Base-by-base conservation (phyloP, 1,140 invertebrate genomes). In the Lepidostoma basale region DNA sequence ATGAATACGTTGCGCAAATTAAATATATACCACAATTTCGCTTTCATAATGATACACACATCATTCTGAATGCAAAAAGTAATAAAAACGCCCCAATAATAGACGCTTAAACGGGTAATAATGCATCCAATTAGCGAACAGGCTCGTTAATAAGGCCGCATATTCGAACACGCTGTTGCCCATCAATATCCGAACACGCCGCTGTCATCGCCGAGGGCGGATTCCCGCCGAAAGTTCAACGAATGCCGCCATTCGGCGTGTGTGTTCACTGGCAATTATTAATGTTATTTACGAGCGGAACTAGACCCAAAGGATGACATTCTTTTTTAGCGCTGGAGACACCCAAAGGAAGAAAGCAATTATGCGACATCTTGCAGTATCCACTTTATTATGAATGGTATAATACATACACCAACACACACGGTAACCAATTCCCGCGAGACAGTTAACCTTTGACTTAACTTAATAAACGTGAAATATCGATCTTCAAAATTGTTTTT, bases 241-340 rank as follows among this genome's bases (percentile, higher is more conserved):
- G 10, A 4, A 5, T 40, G 36, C 36, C 36, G 36, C 36, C 36
- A 12, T 40, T 40, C 10, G 10, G 36, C 10, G 16, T 40, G 30
- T 40, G 36, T 40, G 36, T 40, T 2, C 16, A 14, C 16, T 40
- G 10, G 36, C 3, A 40, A 14, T 40, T 40, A 40, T 40, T 40
- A 40, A 40, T 40, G 36, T 40, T 40, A 40, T 40, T 40, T 40
- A 40, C 36, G 36, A 40, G 36, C 36, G 36, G 36, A 40, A 40
- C 36, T 40, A 40, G 16, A 40, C 16, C 12, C 36, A 12, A 12
- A 14, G 16, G 3, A 40, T 14, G 3, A 10, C n/a, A n/a, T 40
- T 4, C 12, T 10, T 40, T 40, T 40, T 40, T 40, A 40, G 10
- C 16, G 36, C 36, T n/a, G 10, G 36, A 40, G 36, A 14, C 36